These are phyloP conservation scores for Melanotaenia duboulayi DNA, from an alignment of 2,113 vertebrate genomes.

Conservation along the genomic window DNA sequence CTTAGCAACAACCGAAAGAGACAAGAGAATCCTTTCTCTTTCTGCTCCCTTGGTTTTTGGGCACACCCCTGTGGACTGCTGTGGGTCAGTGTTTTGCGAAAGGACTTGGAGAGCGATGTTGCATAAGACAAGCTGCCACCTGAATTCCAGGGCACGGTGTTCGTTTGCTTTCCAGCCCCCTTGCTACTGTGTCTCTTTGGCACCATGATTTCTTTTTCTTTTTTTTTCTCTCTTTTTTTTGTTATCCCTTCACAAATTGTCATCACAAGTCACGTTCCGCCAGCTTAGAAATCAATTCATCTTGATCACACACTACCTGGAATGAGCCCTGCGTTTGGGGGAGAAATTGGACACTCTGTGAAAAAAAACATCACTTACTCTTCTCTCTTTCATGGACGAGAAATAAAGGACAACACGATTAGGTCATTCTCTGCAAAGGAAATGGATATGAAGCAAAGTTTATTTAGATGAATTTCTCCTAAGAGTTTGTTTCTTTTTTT, in stretches of 20 bases:
- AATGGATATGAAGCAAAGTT: constrained; percentile 64
- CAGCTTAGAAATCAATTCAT: constrained; percentile 64
- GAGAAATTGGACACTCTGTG: constrained; percentile 42
- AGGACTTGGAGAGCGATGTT: constrained; percentile 54
- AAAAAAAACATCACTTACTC: constrained; percentile 55
- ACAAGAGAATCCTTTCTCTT: constrained; percentile 74
- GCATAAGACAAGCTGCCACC: constrained; percentile 61
- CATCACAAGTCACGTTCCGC: constrained; percentile 65
- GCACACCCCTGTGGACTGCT: constrained; percentile 76
- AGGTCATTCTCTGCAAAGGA: constrained; percentile 57
- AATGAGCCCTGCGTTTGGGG: constrained; percentile 63
- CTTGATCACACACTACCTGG: constrained; percentile 67
- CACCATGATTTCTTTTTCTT: constrained; percentile 43
- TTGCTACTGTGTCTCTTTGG: constrained; percentile 52
- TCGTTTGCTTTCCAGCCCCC: constrained; percentile 30
- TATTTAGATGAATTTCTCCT: constrained; percentile 62
- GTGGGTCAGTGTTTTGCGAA: constrained; percentile 65
- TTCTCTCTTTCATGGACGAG: constrained; percentile 43
- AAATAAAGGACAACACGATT: constrained; percentile 68
- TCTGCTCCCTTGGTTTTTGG: constrained; percentile 68
- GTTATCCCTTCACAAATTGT: constrained; percentile 59
- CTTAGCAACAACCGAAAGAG: constrained; percentile 80
- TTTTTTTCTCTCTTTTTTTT: constrained; percentile 16
- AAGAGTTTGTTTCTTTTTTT: constrained; percentile 1
- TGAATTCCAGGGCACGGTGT: constrained; percentile 58